Percentiles rank a stretch among this genome's conserved stretches.
Evolutionary conservation across 2,797 vertebrate genomes (phyloP).

Genomic region (Halcyon chelicuti): DNA sequence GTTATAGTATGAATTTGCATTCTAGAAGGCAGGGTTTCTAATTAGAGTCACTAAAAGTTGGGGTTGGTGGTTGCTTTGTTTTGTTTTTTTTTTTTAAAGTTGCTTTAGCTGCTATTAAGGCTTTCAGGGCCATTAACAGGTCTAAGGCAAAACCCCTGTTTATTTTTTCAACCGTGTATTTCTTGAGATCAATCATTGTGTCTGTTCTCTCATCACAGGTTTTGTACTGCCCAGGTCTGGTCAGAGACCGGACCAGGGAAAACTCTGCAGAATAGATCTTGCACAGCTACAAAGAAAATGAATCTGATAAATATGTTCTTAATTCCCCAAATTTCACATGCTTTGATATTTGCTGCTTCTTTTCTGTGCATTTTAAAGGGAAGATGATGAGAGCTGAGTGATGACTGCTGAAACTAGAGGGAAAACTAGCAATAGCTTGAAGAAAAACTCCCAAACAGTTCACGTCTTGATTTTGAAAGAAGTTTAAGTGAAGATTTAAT

Average conservation of each 20-base stretch:
- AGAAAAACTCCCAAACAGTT: not conserved
- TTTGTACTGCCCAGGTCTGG: not conserved
- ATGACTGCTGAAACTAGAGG: not conserved
- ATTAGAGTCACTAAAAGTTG: not conserved
- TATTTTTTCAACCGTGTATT: accelerated
- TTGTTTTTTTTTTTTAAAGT: not conserved
- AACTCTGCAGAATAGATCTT: not conserved
- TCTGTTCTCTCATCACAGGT: not conserved
- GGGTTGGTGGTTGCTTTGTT: too few species aligned
- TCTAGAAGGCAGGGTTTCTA: not conserved
- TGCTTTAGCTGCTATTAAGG: not conserved
- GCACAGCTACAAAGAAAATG: not conserved
- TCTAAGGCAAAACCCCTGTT: not conserved
- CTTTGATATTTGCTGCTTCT: not conserved
- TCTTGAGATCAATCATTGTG: accelerated
- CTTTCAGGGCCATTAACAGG: not conserved
- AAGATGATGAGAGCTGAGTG: not conserved
- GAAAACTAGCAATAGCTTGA: not conserved
- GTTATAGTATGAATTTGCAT: not conserved
- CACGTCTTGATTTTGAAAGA: not conserved
- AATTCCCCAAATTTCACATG: not conserved
- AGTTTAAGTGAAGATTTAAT: not conserved
- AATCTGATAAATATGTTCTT: not conserved
- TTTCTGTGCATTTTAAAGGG: not conserved
- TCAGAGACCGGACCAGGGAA: not conserved